A percentile compares a stretch with the other conserved stretches of the same genome.
Evolutionary conservation across 2,113 vertebrate genomes (phyloP).

Genomic region (Tychaedon coryphoeus): DNA sequence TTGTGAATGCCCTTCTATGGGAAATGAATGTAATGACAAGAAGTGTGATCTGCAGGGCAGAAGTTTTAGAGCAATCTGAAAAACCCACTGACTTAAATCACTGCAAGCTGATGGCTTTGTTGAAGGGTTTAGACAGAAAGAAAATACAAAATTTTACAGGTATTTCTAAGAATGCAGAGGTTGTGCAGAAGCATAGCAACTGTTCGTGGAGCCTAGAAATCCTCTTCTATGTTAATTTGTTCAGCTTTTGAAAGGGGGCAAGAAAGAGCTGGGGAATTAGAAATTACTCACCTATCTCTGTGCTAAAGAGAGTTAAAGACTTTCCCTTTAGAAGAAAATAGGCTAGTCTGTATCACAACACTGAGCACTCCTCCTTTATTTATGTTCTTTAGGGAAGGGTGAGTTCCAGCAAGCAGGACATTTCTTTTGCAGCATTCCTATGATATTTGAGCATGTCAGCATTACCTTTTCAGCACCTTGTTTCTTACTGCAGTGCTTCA

Average conservation of each 20-base stretch:
- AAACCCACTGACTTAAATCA: background rate
- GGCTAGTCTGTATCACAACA: background rate
- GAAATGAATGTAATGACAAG: background rate
- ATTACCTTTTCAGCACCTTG: background rate
- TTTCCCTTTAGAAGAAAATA: background rate
- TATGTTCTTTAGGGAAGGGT: background rate
- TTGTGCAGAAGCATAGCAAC: background rate
- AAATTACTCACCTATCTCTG: background rate
- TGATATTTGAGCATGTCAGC: background rate
- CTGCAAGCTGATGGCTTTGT: fast-evolving
- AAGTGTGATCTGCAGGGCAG: background rate
- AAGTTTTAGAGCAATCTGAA: background rate
- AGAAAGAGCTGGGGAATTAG: background rate
- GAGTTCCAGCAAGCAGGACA: background rate
- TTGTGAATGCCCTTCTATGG: background rate
- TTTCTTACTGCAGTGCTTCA: background rate
- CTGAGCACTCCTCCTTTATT: background rate
- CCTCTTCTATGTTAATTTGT: background rate
- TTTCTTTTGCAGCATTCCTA: background rate
- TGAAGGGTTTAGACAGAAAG: background rate
- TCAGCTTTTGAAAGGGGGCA: background rate
- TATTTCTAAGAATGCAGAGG: background rate
- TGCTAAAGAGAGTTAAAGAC: background rate
- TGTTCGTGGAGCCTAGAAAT: background rate
- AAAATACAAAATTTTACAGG: background rate